Evolutionary conservation across 2,888 invertebrate species (phyloP).

Genomic region (Ormia ochracea): DNA sequence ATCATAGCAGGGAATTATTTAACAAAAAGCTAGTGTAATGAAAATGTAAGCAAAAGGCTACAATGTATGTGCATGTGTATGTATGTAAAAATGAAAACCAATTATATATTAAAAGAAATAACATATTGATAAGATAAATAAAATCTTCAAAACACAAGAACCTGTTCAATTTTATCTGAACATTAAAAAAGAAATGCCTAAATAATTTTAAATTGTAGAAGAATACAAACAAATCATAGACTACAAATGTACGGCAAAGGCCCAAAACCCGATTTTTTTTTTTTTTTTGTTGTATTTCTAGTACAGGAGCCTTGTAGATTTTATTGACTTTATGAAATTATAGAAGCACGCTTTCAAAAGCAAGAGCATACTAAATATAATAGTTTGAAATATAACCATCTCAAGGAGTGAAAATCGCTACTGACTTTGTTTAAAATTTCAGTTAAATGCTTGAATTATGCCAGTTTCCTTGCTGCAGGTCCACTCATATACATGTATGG

Average conservation of each 20-base stretch:
- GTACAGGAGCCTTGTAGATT: too few relatives aligned
- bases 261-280: neutral
- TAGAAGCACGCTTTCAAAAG: too few relatives aligned
- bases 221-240: constrained; percentile 2
- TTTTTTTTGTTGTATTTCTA: too few relatives aligned
- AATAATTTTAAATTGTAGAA: constrained; percentile 23
- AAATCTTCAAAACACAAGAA: constrained; percentile 24
- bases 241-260: constrained; percentile 4
- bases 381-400: too few relatives aligned
- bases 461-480: too few relatives aligned
- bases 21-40: constrained; percentile 47
- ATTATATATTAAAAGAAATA: constrained; percentile 1
- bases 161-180: constrained; percentile 30
- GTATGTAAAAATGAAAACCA: constrained; percentile 21
- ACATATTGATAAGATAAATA: constrained; percentile 2
- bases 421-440: too few relatives aligned
- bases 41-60: constrained; percentile 41
- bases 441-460: too few relatives aligned
- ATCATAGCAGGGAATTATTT: constrained; percentile 59
- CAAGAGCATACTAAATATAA: too few relatives aligned
- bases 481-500: too few relatives aligned
- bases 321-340: too few relatives aligned
- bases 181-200: constrained; percentile 40
- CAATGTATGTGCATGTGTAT: constrained; percentile 15
- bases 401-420: too few relatives aligned